Conservation (phyloP, 2,888 invertebrate species). For the Muscina levida region DNA sequence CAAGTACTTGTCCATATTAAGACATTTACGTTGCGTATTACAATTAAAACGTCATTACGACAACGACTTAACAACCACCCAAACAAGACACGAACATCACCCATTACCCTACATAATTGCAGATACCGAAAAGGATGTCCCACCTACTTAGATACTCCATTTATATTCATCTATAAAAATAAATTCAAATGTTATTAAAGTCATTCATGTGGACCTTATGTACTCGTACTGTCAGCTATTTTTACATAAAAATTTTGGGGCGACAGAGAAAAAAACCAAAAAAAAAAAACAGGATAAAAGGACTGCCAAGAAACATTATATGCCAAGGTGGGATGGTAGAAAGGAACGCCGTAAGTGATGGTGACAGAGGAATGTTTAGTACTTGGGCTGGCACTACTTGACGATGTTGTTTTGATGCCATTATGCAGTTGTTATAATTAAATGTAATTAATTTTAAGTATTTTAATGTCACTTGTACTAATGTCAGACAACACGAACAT, state of each 20-base stretch:
- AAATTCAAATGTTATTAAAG: slow-evolving; percentile 62
- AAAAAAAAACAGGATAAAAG: slow-evolving; percentile 4
- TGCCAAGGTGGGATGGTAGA: background rate
- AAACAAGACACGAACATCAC: background rate
- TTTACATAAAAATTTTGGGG: slow-evolving; percentile 38
- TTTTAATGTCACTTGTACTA: slow-evolving; percentile 63
- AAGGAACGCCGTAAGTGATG: background rate
- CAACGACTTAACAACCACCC: slow-evolving; percentile 3
- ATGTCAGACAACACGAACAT: slow-evolving; percentile 58
- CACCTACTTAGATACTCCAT: slow-evolving; percentile 35
- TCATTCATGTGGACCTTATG: slow-evolving; percentile 57
- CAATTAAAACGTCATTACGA: slow-evolving; percentile 59
- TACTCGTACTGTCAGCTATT: slow-evolving; percentile 34
- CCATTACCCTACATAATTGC: background rate
- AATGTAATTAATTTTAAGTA: slow-evolving; percentile 66
- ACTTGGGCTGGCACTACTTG: slow-evolving; percentile 46
- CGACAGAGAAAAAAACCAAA: slow-evolving; percentile 8
- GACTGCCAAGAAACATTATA: too few relatives aligned
- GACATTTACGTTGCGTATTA: slow-evolving; percentile 40
- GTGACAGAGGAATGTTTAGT: slow-evolving; percentile 49
- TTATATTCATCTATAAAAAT: slow-evolving; percentile 60
- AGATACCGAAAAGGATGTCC: slow-evolving; percentile 4
- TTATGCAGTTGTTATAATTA: slow-evolving; percentile 61
- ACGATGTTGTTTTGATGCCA: background rate
- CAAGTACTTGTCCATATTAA: too few relatives aligned